A percentile compares a stretch with the other conserved stretches of the same genome.
phyloP scores from a whole-genome alignment of 2,113 vertebrate genomes.

The Myrmophylax atrothorax region DNA sequence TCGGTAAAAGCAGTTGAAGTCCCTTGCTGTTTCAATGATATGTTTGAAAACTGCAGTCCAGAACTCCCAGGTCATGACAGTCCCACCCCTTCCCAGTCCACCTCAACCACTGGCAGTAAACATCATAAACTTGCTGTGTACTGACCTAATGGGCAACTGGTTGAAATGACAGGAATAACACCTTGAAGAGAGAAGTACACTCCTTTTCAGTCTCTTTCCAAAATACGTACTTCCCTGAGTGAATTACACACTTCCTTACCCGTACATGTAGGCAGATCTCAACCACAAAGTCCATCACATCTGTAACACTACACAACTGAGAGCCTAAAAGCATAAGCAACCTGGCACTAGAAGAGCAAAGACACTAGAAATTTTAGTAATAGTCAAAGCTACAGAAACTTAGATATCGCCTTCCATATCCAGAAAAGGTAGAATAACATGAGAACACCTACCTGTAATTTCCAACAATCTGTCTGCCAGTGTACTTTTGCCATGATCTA shows the following conservation, averaged over 20 bases:
- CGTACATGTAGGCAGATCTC: neutral
- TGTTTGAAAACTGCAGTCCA: neutral
- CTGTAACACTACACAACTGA: neutral
- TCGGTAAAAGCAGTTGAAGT: neutral
- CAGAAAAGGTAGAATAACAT: neutral
- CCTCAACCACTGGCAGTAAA: neutral
- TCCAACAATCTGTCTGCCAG: conserved; percentile 93
- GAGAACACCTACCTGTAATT: conserved; percentile 83
- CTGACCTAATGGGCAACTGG: neutral
- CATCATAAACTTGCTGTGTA: neutral
- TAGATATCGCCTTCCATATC: neutral
- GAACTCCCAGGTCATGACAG: neutral
- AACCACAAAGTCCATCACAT: neutral
- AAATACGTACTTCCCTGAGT: neutral
- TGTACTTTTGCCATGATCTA: conserved; percentile 98
- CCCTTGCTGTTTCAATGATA: neutral
- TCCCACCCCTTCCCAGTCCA: neutral
- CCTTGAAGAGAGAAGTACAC: neutral
- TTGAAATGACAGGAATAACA: neutral
- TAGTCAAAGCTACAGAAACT: neutral
- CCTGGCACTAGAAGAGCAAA: neutral
- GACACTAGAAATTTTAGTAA: neutral
- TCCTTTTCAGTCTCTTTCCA: neutral
- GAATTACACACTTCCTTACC: neutral
- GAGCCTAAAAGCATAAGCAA: neutral